A percentile compares a stretch with the other conserved stretches of the same genome.
phyloP scores from a whole-genome alignment of 2,113 vertebrate genomes.

The Ranitomeya variabilis region DNA sequence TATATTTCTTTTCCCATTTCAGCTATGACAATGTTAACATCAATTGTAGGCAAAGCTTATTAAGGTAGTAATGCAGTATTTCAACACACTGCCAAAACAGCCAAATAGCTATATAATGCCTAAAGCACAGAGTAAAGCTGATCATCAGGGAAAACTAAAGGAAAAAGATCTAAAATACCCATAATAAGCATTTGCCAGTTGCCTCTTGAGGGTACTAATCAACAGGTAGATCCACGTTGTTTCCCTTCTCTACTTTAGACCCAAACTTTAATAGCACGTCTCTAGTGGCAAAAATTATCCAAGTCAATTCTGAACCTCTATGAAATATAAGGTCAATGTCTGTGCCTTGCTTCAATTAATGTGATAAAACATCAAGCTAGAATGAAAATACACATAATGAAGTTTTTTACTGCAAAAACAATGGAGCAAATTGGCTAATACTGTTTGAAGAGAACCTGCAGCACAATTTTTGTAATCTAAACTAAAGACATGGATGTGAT shows the following conservation, averaged over 20 bases:
- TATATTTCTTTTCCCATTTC: constrained; percentile 23
- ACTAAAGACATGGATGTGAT: too few relatives aligned
- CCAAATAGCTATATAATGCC: not conserved
- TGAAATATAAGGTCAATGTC: not conserved
- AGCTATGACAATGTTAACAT: constrained; percentile 42
- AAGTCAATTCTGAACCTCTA: not conserved
- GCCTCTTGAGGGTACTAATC: constrained; percentile 37
- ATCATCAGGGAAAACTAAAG: constrained; percentile 20
- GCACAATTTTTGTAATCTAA: too few relatives aligned
- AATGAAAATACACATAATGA: too few relatives aligned
- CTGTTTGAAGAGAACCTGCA: too few relatives aligned
- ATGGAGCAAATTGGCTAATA: too few relatives aligned
- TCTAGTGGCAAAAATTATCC: not conserved
- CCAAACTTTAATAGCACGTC: not conserved
- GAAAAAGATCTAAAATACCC: constrained; percentile 45
- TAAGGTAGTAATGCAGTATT: constrained; percentile 44
- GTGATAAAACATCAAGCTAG: not conserved
- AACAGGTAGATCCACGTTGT: constrained; percentile 27
- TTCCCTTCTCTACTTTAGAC: not conserved
- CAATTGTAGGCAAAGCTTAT: constrained; percentile 43
- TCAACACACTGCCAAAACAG: not conserved
- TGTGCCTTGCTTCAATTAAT: not conserved
- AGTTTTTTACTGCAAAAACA: too few relatives aligned
- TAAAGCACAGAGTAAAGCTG: constrained; percentile 15
- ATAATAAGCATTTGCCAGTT: constrained; percentile 7